Conservation (phyloP, 2,113 vertebrate genomes). For the Hippopotamus amphibius region DNA sequence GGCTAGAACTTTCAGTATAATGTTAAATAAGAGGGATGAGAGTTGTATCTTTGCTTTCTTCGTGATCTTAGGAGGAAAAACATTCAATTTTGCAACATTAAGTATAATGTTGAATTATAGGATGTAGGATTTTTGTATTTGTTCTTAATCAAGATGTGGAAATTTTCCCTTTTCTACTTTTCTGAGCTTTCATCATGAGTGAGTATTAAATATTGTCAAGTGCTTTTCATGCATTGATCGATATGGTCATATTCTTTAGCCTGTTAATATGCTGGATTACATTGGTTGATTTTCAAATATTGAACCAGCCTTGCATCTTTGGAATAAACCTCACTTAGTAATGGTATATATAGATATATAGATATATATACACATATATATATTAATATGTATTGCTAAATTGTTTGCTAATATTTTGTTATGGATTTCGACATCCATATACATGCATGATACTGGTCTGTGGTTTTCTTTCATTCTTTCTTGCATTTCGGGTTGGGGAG, state of each 20-base stretch:
- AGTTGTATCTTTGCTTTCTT: neutral
- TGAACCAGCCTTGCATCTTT: neutral
- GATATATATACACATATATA: no score
- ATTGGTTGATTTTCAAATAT: neutral
- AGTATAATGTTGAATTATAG: neutral
- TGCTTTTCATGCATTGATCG: neutral
- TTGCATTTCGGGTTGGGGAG: neutral
- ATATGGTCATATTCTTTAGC: neutral
- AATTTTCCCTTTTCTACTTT: neutral
- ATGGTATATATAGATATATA: neutral
- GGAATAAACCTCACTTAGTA: neutral
- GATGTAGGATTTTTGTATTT: neutral
- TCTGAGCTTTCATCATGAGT: constrained; percentile 4
- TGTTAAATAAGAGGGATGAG: neutral
- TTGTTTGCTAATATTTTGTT: neutral
- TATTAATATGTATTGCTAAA: neutral
- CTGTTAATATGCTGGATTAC: neutral
- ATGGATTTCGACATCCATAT: neutral
- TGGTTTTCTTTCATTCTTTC: neutral
- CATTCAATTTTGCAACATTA: neutral
- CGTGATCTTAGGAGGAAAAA: neutral
- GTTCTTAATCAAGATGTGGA: neutral
- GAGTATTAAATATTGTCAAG: neutral
- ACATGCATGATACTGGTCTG: neutral
- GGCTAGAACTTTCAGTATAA: neutral